A percentile compares a stretch with the other conserved stretches of the same genome.
Evolutionary conservation across 2,888 invertebrate species (phyloP).

Genomic region (Ferrisia virgata): DNA sequence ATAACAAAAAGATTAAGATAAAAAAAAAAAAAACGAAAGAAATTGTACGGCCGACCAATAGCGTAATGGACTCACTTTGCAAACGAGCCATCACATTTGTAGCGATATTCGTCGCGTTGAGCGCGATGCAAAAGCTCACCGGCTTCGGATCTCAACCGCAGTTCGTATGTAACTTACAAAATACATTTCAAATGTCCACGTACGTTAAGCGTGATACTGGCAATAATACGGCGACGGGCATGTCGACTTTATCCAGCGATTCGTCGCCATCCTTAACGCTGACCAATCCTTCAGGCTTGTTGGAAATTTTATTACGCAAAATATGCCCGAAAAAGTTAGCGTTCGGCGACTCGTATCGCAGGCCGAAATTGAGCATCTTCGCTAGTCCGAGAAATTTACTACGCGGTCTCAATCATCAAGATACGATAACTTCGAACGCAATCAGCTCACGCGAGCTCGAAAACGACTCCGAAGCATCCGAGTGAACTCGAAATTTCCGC

Average conservation of each 20-base stretch:
- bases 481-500: too few relatives aligned
- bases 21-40: background rate
- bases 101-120: background rate
- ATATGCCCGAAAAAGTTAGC: background rate
- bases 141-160: conserved; percentile 38
- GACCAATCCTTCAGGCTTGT: background rate
- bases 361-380: background rate
- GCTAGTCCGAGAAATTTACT: background rate
- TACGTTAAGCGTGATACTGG: background rate
- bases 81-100: conserved; percentile 22
- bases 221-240: background rate
- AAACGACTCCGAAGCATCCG: background rate
- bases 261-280: too few relatives aligned
- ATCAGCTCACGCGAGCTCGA: background rate
- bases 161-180: conserved; percentile 3
- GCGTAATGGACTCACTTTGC: conserved; percentile 5
- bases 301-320: background rate
- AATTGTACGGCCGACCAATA: too few relatives aligned
- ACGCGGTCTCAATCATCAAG: background rate
- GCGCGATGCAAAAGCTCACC: conserved; percentile 26
- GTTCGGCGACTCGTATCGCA: background rate
- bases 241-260: too few relatives aligned
- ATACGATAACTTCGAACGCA: background rate
- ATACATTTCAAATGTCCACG: conserved; percentile 32
- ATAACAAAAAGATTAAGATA: too few relatives aligned